These are phyloP conservation scores for Oreonectes daqikongensis DNA, from an alignment of 2,797 vertebrate genomes.

Conservation along the genomic window DNA sequence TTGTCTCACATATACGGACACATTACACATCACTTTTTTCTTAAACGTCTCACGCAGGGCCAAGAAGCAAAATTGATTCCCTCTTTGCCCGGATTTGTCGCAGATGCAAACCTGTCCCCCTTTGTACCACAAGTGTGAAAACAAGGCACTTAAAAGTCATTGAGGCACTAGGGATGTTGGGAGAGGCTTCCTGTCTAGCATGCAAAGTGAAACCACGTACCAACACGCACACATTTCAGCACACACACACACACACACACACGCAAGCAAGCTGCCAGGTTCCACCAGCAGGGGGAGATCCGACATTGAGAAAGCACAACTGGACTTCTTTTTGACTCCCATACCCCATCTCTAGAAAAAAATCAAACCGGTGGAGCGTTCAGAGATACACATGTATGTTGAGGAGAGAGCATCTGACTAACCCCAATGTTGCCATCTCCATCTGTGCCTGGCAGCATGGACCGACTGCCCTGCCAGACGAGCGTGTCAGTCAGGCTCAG, in stretches of 20 bases:
- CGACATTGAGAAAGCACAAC: conserved; percentile 53
- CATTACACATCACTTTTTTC: conserved; percentile 8
- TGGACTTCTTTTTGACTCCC: conserved; percentile 49
- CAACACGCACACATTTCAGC: not conserved
- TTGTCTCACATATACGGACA: conserved; percentile 3
- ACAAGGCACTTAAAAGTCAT: conserved; percentile 42
- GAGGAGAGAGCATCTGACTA: conserved; percentile 56
- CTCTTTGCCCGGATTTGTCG: conserved; percentile 5
- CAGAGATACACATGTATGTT: conserved; percentile 57
- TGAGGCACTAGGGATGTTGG: conserved; percentile 38
- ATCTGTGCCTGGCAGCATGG: conserved; percentile 68
- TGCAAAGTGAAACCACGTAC: conserved; percentile 9
- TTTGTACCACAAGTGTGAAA: conserved; percentile 18
- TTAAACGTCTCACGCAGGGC: conserved; percentile 9
- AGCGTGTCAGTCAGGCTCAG: conserved; percentile 55
- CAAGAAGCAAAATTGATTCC: conserved; percentile 25
- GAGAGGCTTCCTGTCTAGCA: conserved; percentile 22
- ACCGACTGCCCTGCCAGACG: conserved; percentile 47
- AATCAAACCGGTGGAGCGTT: conserved; percentile 51
- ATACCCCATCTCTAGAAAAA: conserved; percentile 33
- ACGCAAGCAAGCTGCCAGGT: conserved; percentile 49
- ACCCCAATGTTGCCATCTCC: conserved; percentile 67
- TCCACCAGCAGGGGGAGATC: conserved; percentile 68
- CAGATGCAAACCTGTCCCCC: conserved; percentile 34
- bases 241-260: conserved; percentile 35